Conservation (phyloP, 2,113 vertebrate genomes). For the Odontesthes bonariensis region DNA sequence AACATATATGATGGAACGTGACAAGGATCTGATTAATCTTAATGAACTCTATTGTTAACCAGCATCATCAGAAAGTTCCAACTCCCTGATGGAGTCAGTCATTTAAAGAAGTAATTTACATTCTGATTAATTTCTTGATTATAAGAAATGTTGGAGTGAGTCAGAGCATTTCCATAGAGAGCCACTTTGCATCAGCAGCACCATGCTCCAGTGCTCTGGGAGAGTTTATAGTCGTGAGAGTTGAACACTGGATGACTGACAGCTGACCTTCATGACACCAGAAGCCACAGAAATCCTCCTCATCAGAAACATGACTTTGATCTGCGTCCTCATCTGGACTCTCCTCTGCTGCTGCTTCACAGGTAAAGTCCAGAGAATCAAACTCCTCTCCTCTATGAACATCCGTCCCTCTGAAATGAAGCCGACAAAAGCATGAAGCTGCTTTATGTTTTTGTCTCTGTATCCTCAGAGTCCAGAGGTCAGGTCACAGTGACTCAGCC, state of each 20-base stretch:
- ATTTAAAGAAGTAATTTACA: no score
- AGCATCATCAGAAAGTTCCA: no score
- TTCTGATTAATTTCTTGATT: no score
- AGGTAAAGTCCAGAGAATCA: slow-evolving; percentile 49
- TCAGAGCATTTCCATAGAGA: slow-evolving; percentile 35
- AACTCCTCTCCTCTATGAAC: slow-evolving; percentile 30
- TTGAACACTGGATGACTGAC: slow-evolving; percentile 48
- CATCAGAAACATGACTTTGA: slow-evolving; percentile 24
- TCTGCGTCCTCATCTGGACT: slow-evolving; percentile 45
- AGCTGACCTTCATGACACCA: slow-evolving; percentile 47
- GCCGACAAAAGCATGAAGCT: slow-evolving; percentile 20
- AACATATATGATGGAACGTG: no score
- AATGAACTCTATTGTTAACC: no score
- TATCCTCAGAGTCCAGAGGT: slow-evolving; percentile 58
- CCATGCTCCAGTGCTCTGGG: slow-evolving; percentile 52
- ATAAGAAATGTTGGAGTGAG: no score
- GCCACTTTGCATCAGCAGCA: slow-evolving; percentile 50
- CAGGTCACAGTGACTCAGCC: slow-evolving; percentile 47
- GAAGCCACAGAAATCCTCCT: slow-evolving; percentile 2
- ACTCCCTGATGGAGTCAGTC: slow-evolving; percentile 1
- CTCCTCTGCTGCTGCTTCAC: slow-evolving; percentile 58
- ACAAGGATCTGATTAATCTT: no score
- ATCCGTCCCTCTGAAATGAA: slow-evolving; percentile 40
- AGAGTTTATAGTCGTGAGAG: slow-evolving; percentile 47
- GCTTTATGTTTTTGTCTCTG: slow-evolving; percentile 40